phyloP scores from a whole-genome alignment of 92 coral and sea anemone species.

The Phenganax marumi region DNA sequence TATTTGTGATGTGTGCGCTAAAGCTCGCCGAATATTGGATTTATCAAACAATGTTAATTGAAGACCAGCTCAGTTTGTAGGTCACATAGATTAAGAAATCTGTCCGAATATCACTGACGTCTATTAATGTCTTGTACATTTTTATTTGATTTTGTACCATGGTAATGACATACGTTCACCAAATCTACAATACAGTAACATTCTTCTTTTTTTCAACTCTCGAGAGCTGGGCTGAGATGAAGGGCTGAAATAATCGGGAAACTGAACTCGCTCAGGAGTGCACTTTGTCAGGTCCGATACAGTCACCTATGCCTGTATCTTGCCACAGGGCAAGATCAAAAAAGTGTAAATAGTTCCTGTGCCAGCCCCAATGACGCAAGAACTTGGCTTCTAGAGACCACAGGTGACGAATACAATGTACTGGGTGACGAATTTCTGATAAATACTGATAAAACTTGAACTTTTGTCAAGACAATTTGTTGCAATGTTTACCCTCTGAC shows the following conservation, averaged over 20 bases:
- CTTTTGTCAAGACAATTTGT: not conserved
- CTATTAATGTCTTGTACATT: no score
- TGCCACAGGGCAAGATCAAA: slow-evolving; percentile 2
- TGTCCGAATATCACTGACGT: no score
- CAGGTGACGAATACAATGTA: slow-evolving; percentile 4
- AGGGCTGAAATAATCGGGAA: no score
- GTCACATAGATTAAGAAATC: no score
- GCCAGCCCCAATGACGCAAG: not conserved
- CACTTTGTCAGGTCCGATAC: not conserved
- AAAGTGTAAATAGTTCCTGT: not conserved
- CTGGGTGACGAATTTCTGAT: not conserved
- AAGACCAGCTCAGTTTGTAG: no score
- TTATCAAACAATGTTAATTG: not conserved
- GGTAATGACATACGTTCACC: no score
- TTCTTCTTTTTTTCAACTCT: no score
- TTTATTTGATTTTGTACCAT: no score
- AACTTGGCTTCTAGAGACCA: not conserved
- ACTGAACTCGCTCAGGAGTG: not conserved
- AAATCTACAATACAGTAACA: no score
- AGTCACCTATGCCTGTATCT: not conserved
- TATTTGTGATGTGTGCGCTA: not conserved
- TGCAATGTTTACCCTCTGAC: not conserved
- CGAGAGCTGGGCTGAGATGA: no score
- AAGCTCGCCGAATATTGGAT: not conserved
- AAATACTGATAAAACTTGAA: not conserved